Conservation (phyloP, 2,113 vertebrate species). For the Hydrolagus affinis region DNA sequence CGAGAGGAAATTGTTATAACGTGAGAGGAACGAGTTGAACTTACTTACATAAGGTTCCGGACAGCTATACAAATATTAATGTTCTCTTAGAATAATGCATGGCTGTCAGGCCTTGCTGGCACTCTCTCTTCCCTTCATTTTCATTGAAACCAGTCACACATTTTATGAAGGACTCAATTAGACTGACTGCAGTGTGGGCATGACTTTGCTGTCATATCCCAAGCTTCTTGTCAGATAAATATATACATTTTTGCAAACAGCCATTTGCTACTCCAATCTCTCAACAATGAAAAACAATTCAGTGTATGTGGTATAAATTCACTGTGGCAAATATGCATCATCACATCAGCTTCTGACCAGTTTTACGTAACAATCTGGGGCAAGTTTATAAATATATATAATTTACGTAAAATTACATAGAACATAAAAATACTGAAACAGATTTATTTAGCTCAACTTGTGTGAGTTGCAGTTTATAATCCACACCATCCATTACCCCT, state of each 20-base stretch:
- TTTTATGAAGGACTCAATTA: constrained; percentile 10
- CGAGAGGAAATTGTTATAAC: too few species aligned
- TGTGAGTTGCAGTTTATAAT: too few species aligned
- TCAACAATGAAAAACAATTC: constrained; percentile 13
- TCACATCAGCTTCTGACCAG: not conserved
- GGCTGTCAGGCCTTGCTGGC: not conserved
- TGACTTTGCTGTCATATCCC: constrained; percentile 7
- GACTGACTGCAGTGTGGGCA: not conserved
- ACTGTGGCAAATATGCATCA: not conserved
- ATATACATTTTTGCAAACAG: constrained; percentile 11
- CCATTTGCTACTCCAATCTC: not conserved
- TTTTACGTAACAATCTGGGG: not conserved
- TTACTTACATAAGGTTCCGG: too few species aligned
- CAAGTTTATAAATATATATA: not conserved
- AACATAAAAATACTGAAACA: too few species aligned
- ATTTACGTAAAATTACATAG: not conserved
- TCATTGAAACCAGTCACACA: not conserved
- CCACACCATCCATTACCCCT: too few species aligned
- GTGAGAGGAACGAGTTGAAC: too few species aligned
- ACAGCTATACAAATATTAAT: not conserved
- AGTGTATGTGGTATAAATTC: not conserved
- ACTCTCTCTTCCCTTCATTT: constrained; percentile 21
- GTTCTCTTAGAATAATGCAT: constrained; percentile 1
- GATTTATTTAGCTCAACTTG: too few species aligned
- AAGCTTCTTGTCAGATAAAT: constrained; percentile 5